Evolutionary conservation across 2,113 vertebrate species (phyloP), one percentile per base, ranked within the genome.

Genomic region (Lophotis ruficrista): DNA sequence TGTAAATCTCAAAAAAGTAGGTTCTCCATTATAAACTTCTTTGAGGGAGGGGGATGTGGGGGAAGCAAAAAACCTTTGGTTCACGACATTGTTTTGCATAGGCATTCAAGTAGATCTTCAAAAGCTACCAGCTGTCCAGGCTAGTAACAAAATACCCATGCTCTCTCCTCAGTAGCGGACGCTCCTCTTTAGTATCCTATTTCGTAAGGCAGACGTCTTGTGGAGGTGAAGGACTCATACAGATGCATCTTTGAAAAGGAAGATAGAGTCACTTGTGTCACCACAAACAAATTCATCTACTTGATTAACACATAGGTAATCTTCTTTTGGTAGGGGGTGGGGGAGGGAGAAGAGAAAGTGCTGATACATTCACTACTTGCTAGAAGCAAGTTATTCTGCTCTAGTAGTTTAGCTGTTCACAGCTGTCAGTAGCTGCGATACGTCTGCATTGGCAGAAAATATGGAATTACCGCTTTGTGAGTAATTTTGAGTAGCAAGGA

Each of bases 231-330:
- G 54, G 56, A 45, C 10, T 98, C 98, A 98, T 51, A 97, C 96
- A 8, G 97, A 83, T 57, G 96, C 96, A 94, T 91, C 98, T 98
- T 93, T 76, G 92, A 89, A 90, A 95, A 95, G 94, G 87, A 97
- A 25, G 18, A 62, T 38, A 89, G n/a, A 9, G 87, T 97, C 75
- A 97, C 87, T 75, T 69, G 28, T 23, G 6, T 50, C 68, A 48
- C 37, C 14, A 57, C 47, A 93, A 61, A 54, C 60, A 73, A 64
- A 91, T 90, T 35, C 1, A 87, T 65, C 30, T 90, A 64, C 65
- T 87, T 83, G 33, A 68, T 87, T 68, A 89, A 72, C 57, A 71
- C n/a, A 54, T 31, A 78, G 51, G 45, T 88, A 96, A 78, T 18
- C 21, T 61, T 53, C 19, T 65, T 87, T 56, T 45, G 30, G 31